phyloP scores from a whole-genome alignment of 2,113 vertebrate genomes.

The Macaca fascicularis region T2T-MFA8v1.1 NC_088380.1:13353001-13353500 shows the following conservation, averaged over 20 bases:
- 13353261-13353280: not conserved
- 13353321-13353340: not conserved
- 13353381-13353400: not conserved
- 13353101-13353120: not conserved
- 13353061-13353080: not conserved
- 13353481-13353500: not conserved
- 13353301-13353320: not conserved
- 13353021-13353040: not conserved
- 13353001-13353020: not conserved
- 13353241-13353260: not conserved
- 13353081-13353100: not conserved
- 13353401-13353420: not conserved
- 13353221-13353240: not conserved
- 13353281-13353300: not conserved
- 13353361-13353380: not conserved
- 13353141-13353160: not conserved
- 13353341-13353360: not conserved
- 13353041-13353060: not conserved
- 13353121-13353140: too few relatives aligned
- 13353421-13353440: not conserved
- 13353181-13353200: not conserved
- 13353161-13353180: not conserved
- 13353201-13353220: not conserved
- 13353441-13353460: not conserved
- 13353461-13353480: not conserved